Percentiles rank a stretch among this genome's conserved stretches.
phyloP scores from a whole-genome alignment of 92 coral and sea anemone species.

The Zoanthus sansibaricus region DNA sequence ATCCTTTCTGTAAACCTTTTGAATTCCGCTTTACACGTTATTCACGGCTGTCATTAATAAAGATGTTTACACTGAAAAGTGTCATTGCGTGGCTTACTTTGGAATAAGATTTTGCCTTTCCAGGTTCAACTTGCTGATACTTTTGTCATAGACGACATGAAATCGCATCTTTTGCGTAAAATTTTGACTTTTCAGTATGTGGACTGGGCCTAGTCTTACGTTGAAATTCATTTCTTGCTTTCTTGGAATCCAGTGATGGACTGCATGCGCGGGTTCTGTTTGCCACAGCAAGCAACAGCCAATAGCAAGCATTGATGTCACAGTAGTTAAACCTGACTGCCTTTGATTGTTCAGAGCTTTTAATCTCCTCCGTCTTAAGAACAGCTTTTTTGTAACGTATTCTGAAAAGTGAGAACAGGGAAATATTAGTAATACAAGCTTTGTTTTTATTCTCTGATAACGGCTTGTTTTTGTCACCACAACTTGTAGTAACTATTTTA shows the following conservation, averaged over 20 bases:
- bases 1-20: no score
- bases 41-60: no score
- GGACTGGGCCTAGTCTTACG: constrained; percentile 82
- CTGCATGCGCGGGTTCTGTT: constrained; percentile 62
- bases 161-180: constrained; percentile 90
- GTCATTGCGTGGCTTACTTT: no score
- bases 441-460: background rate
- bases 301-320: constrained; percentile 27
- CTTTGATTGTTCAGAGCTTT: background rate
- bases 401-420: background rate
- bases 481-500: no score
- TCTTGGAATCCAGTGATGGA: constrained; percentile 89
- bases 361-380: background rate
- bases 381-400: background rate
- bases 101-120: constrained; percentile 70
- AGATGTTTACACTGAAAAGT: no score
- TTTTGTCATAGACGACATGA: constrained; percentile 88
- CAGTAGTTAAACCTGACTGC: background rate
- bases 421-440: background rate
- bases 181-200: constrained; percentile 65
- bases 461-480: background rate
- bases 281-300: constrained; percentile 33
- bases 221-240: constrained; percentile 93
- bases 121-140: constrained; percentile 66
- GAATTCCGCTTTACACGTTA: no score